A percentile compares a stretch with the other conserved stretches of the same genome.
Evolutionary conservation across 2,113 vertebrate genomes (phyloP).

Genomic region (Alouatta palliata): DNA sequence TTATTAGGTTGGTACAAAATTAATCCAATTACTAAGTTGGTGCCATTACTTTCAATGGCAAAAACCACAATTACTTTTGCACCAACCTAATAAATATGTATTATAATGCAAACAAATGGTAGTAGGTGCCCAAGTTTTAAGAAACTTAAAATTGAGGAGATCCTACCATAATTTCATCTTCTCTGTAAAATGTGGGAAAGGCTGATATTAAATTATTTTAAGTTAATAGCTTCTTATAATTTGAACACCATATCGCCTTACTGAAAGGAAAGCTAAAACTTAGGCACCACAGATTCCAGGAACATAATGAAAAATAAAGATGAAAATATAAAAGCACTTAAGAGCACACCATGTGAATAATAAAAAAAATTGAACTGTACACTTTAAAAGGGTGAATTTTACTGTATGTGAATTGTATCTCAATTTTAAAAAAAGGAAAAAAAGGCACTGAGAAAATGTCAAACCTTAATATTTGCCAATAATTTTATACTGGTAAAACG

Average conservation of each 20-base stretch:
- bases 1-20: no score
- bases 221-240: background rate
- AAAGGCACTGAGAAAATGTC: background rate
- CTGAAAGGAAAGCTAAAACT: background rate
- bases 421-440: background rate
- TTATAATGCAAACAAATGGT: background rate
- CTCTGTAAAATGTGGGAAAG: background rate
- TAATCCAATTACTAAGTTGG: no score
- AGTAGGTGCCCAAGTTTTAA: background rate
- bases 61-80: no score
- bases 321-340: constrained; percentile 25
- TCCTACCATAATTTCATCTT: background rate
- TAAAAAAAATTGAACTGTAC: background rate
- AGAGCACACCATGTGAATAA: background rate
- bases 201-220: background rate
- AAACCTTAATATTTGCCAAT: background rate
- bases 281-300: background rate
- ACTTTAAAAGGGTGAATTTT: background rate
- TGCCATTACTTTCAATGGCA: no score
- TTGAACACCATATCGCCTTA: background rate
- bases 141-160: constrained; percentile 9
- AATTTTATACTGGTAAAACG: constrained; percentile 26
- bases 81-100: background rate
- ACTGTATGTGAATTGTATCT: background rate
- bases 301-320: constrained; percentile 36